These are phyloP conservation scores for Echinops telfairi DNA, from an alignment of 2,113 vertebrate species.

Conservation along the genomic window DNA sequence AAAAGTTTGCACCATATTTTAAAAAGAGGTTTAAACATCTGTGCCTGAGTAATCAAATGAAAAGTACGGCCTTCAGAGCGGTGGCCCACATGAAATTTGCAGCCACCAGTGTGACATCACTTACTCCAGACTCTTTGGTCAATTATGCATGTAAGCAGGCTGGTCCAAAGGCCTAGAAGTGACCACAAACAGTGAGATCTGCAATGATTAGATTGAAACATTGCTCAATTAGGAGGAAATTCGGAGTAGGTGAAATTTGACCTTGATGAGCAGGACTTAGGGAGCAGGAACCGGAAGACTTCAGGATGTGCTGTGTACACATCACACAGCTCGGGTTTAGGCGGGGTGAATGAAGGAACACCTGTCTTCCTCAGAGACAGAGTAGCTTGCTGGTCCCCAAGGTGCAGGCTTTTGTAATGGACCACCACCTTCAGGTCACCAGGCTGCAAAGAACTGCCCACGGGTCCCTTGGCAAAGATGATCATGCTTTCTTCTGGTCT, in stretches of 20 bases:
- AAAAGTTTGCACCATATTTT: slow-evolving; percentile 29
- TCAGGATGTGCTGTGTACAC: background rate
- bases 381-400: slow-evolving; percentile 18
- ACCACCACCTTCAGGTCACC: background rate
- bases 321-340: background rate
- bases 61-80: slow-evolving; percentile 38
- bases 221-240: background rate
- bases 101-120: background rate
- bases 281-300: slow-evolving; percentile 23
- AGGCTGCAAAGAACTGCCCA: slow-evolving; percentile 1
- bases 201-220: background rate
- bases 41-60: slow-evolving; percentile 45
- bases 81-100: slow-evolving; percentile 24
- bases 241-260: background rate
- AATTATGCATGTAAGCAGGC: slow-evolving; percentile 20
- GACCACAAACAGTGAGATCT: background rate
- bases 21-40: slow-evolving; percentile 67
- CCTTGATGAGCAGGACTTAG: background rate
- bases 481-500: slow-evolving; percentile 55
- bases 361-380: slow-evolving; percentile 26
- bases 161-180: background rate
- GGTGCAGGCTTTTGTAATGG: slow-evolving; percentile 68
- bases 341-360: background rate
- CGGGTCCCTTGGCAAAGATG: slow-evolving; percentile 36
- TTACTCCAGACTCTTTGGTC: background rate